Base-by-base conservation (phyloP, 2,113 vertebrate species). In the Trinectes maculatus region DNA sequence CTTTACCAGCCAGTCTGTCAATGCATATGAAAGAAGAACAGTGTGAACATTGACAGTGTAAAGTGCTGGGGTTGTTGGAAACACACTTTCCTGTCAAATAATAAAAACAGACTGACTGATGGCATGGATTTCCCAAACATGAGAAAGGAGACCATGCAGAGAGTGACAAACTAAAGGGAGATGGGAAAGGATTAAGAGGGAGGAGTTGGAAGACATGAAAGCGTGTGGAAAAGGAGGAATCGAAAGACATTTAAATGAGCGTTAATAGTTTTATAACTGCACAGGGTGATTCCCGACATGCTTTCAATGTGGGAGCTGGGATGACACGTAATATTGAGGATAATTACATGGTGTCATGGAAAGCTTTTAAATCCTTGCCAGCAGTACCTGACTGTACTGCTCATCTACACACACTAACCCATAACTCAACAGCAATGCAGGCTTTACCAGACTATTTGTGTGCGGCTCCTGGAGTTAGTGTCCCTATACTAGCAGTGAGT, bases 191-290 rank as follows among this genome's bases (percentile, higher is more conserved):
- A 89, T 90, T 89, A 90, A 15, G 4, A 71, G 75, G 48, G 72
- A 69, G 36, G 61, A 64, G 68, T 70, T 74, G 56, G 69, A 67
- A 76, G 70, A 52, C 48, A 34, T 21, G 24, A 80, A 69, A 58
- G 40, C 57, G 65, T 61, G 44, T 36, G 47, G 44, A 28, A 56
- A 66, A 57, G 39, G 15, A 74, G 57, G 73, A 69, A 61, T 65
- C 65, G 69, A 58, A 60, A 73, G 63, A 71, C 71, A 44, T 79
- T 85, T 53, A 83, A 85, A 87, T 71, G 72, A 83, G 67, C 7
- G 8, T 83, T 89, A 90, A 91, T 91, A 88, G 84, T 87, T 89
- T 91, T 84, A 80, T 77, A 86, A 89, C 74, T 76, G 72, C 64
- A 53, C 71, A 24, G 68, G 71, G 75, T 84, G 77, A 85, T 87